phyloP scores from a whole-genome alignment of 2,888 invertebrate species.

The Copidosoma aretas region DNA sequence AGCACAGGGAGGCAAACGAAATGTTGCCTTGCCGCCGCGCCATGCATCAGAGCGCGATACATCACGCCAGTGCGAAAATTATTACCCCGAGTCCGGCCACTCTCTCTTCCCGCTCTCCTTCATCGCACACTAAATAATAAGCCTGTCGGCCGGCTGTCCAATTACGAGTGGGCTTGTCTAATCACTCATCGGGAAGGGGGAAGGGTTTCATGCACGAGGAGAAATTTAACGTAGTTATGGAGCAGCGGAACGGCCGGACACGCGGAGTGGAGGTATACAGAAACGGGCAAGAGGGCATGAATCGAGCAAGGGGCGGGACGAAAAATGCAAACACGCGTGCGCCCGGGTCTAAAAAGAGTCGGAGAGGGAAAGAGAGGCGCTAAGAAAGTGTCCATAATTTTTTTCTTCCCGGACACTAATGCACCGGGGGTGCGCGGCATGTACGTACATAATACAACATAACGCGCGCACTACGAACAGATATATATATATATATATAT shows the following conservation, averaged over 20 bases:
- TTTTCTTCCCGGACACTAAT: background rate
- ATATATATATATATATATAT: slow-evolving; percentile 31
- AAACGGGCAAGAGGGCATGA: background rate
- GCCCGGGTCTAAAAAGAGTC: background rate
- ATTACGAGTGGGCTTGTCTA: slow-evolving; percentile 34
- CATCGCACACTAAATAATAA: slow-evolving; percentile 34
- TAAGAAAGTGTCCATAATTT: background rate
- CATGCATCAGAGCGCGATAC: no score
- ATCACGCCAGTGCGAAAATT: slow-evolving; percentile 16
- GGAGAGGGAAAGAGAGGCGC: background rate
- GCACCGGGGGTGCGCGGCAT: background rate
- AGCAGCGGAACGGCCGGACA: slow-evolving; percentile 3
- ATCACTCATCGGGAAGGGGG: slow-evolving; percentile 15
- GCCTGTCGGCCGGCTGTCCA: slow-evolving; percentile 36
- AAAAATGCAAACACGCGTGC: background rate
- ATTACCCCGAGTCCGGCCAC: background rate
- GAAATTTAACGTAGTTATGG: background rate
- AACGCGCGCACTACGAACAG: slow-evolving; percentile 1
- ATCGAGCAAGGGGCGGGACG: background rate
- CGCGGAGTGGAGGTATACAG: background rate
- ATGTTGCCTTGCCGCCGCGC: background rate
- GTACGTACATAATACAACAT: slow-evolving; percentile 9
- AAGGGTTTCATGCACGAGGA: no score
- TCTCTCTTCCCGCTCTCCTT: slow-evolving; percentile 9
- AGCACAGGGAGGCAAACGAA: no score